Evolutionary conservation across 2,797 vertebrate species (phyloP).

Genomic region (Poeciliopsis paucimaculata): DNA sequence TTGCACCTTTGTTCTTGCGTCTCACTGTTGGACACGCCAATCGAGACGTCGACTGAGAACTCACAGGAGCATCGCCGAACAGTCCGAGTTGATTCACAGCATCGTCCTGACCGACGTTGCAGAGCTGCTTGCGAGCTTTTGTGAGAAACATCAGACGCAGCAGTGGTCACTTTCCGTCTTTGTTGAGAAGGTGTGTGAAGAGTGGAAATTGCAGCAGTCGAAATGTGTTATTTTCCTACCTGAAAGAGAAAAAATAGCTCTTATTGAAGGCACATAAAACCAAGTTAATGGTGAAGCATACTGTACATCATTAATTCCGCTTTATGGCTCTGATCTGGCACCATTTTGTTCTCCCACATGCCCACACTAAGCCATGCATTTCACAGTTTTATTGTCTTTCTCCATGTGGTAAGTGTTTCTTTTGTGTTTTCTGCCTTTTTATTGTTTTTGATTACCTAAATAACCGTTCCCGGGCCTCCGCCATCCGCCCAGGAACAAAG

Average conservation of each 20-base stretch:
- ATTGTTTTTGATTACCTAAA: slow-evolving; percentile 18
- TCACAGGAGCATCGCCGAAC: not conserved
- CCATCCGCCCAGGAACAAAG: slow-evolving; percentile 31
- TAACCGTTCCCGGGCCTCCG: slow-evolving; percentile 16
- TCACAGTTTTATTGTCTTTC: slow-evolving; percentile 36
- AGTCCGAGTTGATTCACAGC: not conserved
- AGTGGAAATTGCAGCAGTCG: slow-evolving; percentile 4
- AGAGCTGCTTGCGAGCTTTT: not conserved
- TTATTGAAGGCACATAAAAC: slow-evolving; percentile 43
- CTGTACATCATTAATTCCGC: slow-evolving; percentile 43
- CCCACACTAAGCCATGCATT: slow-evolving; percentile 31
- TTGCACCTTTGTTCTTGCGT: too few relatives aligned
- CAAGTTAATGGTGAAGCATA: slow-evolving; percentile 34
- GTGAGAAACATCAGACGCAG: not conserved
- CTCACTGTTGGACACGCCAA: not conserved
- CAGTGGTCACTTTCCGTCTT: not conserved
- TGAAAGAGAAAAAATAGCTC: slow-evolving; percentile 4
- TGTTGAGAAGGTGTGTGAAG: not conserved
- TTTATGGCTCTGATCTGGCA: slow-evolving; percentile 50
- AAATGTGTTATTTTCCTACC: slow-evolving; percentile 15
- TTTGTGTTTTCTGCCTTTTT: slow-evolving; percentile 24
- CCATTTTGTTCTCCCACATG: slow-evolving; percentile 23
- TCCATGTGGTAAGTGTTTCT: slow-evolving; percentile 46
- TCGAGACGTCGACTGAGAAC: slow-evolving; percentile 4
- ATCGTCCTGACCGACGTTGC: not conserved